Conservation (phyloP, 1,140 invertebrate species). For the Hylyphantes graminicola region DNA sequence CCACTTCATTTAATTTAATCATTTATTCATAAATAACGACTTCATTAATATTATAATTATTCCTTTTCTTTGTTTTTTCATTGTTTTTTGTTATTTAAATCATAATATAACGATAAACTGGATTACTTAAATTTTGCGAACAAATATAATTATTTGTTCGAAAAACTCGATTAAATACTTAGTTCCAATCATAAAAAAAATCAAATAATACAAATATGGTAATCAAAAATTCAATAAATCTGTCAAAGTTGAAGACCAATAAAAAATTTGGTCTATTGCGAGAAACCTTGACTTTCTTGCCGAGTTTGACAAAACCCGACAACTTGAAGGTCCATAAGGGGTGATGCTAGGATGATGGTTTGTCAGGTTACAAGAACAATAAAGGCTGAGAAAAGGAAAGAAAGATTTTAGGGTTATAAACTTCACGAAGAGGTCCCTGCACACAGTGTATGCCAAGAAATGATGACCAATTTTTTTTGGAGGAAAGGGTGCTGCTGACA, state of each 20-base stretch:
- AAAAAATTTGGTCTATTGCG: conserved; percentile 31
- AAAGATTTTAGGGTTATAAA: conserved; percentile 40
- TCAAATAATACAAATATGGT: no score
- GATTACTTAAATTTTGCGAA: no score
- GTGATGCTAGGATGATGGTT: conserved; percentile 1
- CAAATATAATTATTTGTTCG: no score
- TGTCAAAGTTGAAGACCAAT: conserved; percentile 39
- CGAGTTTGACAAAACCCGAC: conserved; percentile 12
- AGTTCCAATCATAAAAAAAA: no score
- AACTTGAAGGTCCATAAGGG: not conserved
- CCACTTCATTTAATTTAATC: no score
- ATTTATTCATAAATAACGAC: no score
- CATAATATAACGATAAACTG: no score
- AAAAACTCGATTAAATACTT: no score
- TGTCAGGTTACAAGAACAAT: conserved; percentile 32
- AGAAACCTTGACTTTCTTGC: conserved; percentile 38
- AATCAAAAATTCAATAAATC: not conserved
- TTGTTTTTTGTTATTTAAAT: no score
- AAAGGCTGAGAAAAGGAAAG: not conserved
- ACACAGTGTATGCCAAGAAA: conserved; percentile 10
- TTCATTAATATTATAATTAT: no score
- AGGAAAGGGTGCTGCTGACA: conserved; percentile 32
- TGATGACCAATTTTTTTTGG: conserved; percentile 35
- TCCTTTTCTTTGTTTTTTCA: no score
- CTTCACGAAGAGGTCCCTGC: conserved; percentile 18